A percentile compares a stretch with the other conserved stretches of the same genome.
These are phyloP conservation scores for Ceratina australensis DNA, from an alignment of 1,140 invertebrate species.

Conservation along the genomic window DNA sequence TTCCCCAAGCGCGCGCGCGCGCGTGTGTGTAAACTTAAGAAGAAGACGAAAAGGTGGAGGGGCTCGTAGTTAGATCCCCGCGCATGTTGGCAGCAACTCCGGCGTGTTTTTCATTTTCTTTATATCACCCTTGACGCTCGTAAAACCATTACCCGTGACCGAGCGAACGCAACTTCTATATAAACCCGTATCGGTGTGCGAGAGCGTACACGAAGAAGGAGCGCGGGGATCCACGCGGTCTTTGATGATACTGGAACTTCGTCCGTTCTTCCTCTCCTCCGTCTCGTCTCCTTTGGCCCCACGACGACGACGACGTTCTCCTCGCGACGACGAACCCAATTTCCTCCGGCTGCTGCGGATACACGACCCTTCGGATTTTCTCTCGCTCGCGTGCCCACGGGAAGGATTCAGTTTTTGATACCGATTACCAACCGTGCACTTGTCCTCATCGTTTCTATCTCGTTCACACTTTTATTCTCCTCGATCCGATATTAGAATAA, in stretches of 20 bases:
- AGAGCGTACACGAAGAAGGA: constrained; percentile 19
- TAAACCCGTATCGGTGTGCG: constrained; percentile 65
- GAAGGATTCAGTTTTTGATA: constrained; percentile 60
- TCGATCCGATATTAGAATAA: neutral
- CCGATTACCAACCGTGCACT: constrained; percentile 36
- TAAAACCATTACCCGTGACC: constrained; percentile 91
- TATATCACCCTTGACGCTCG: constrained; percentile 89
- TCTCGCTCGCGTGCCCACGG: constrained; percentile 52
- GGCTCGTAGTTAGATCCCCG: constrained; percentile 73
- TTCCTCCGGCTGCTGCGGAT: constrained; percentile 60
- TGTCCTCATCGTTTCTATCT: neutral
- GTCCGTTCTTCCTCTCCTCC: constrained; percentile 58
- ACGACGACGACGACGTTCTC: neutral
- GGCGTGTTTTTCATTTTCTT: constrained; percentile 91
- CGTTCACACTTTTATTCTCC: neutral
- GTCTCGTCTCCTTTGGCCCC: constrained; percentile 8
- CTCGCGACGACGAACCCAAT: constrained; percentile 66
- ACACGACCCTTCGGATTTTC: constrained; percentile 53
- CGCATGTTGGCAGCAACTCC: constrained; percentile 72
- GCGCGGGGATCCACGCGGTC: constrained; percentile 58
- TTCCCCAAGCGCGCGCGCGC: neutral
- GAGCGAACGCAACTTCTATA: constrained; percentile 80
- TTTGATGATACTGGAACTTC: constrained; percentile 75
- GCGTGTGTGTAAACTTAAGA: constrained; percentile 69
- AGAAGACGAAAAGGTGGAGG: constrained; percentile 62